Conservation (phyloP, 2,113 vertebrate genomes). For the Myanophis thanlyinensis region DNA sequence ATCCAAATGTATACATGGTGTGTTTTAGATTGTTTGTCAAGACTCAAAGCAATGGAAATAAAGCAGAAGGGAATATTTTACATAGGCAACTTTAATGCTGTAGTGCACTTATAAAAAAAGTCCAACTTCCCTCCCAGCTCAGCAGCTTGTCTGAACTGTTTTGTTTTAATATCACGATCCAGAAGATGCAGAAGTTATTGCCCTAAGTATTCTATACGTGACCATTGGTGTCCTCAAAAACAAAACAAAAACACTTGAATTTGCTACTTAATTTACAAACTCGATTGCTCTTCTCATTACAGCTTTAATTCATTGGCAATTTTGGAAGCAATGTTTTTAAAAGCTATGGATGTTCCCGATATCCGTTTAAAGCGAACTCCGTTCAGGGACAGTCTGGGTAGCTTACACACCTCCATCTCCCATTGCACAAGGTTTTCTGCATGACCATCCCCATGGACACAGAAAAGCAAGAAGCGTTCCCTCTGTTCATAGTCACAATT, state of each 20-base stretch:
- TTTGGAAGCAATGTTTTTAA: slow-evolving; percentile 99
- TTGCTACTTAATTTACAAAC: slow-evolving; percentile 93
- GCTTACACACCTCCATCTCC: slow-evolving; percentile 99
- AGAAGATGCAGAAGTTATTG: slow-evolving; percentile 93
- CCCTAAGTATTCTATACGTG: slow-evolving; percentile 93
- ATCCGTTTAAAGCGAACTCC: slow-evolving; percentile 98
- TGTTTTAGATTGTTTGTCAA: slow-evolving; percentile 59
- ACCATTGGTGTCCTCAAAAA: slow-evolving; percentile 78
- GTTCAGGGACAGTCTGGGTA: slow-evolving; percentile 97
- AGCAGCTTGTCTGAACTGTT: slow-evolving; percentile 69
- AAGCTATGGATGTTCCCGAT: slow-evolving; percentile 98
- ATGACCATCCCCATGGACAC: slow-evolving; percentile 90
- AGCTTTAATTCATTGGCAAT: slow-evolving; percentile 99
- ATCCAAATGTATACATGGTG: slow-evolving; percentile 65
- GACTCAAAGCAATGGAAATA: slow-evolving; percentile 73
- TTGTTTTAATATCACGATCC: slow-evolving; percentile 81
- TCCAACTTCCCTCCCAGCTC: slow-evolving; percentile 75
- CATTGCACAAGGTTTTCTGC: slow-evolving; percentile 95
- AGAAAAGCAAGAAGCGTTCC: slow-evolving; percentile 95
- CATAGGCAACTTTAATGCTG: slow-evolving; percentile 82
- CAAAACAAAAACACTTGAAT: slow-evolving; percentile 69
- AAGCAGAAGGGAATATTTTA: slow-evolving; percentile 76
- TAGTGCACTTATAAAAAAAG: slow-evolving; percentile 83
- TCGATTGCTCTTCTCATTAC: slow-evolving; percentile 84
- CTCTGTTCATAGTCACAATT: slow-evolving; percentile 97